These are phyloP conservation scores for Myotis planiceps DNA, from an alignment of 2,797 vertebrate species.

Conservation along the genomic window DNA sequence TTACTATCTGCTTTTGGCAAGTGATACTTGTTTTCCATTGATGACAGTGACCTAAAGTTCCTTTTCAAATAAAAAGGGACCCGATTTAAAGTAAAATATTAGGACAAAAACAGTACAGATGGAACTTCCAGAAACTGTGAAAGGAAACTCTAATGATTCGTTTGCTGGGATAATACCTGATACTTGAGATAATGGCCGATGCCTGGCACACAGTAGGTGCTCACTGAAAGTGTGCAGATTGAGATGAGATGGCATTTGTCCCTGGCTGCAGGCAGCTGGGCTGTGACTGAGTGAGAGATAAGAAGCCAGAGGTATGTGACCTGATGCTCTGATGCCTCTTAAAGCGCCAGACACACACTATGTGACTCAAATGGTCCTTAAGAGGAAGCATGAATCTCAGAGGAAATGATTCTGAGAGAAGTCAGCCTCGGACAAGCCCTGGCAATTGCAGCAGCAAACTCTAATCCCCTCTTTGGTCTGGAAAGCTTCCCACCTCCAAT, in stretches of 20 bases:
- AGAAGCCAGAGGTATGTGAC: neutral
- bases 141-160: neutral
- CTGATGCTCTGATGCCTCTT: neutral
- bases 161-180: neutral
- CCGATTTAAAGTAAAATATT: neutral
- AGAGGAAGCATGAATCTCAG: neutral
- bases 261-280: neutral
- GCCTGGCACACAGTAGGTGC: neutral
- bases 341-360: neutral
- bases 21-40: neutral
- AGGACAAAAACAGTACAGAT: neutral
- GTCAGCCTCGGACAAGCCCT: neutral
- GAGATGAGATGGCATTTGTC: neutral
- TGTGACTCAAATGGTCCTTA: neutral
- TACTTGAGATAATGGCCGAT: neutral
- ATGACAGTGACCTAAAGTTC: neutral
- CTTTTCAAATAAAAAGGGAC: neutral
- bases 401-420: neutral
- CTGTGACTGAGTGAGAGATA: neutral
- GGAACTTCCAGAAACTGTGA: neutral
- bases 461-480: slow-evolving; percentile 17
- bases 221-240: neutral
- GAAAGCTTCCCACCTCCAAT: neutral
- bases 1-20: neutral
- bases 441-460: neutral